Evolutionary conservation across 2,888 invertebrate genomes (phyloP), one percentile per base, ranked within the genome.

Genomic region (Himalopsyche japonica): DNA sequence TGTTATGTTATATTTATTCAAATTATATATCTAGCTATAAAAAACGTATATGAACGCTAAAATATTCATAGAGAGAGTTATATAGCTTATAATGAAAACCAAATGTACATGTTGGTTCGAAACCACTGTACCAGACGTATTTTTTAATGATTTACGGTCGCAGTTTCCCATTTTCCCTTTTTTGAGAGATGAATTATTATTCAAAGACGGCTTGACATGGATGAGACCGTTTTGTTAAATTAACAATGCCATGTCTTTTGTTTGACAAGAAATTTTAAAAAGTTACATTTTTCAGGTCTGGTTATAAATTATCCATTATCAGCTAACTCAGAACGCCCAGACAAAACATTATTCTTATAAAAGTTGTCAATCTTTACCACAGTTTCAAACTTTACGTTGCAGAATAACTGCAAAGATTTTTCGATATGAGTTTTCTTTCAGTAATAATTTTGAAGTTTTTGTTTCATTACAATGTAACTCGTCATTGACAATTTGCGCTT

Each of bases 101-200:
- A 43, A 43, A 15, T 12, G 12, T 43, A 43, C 0, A 43, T 15
- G 12, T 43, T 43, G 43, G 57, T 57, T 57, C 7, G 57, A 57
- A 24, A 57, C 24, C 57, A 57, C 57, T 57, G 57, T 24, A 15
- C 43, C 70, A 24, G 70, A 30, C 34, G 15, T 43, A 77, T 77
- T 84, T 86, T 84, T 80, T 85, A 83, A 86, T 86, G 86, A 86
- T 86, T 86, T 86, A 86, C 84, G 81, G 78, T 82, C 79, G 34
- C 78, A 79, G 86, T 82, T 84, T 84, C 70, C 70, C 70, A 70
- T 70, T 27, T 27, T 12, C 79, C 84, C 64, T 24, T 82, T 81
- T 57, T 81, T 82, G 57, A 79, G 27, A 80, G 76, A 81, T 79
- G 84, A 81, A 80, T 79, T 85, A 85, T 85, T 84, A 76, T 82